phyloP scores from a whole-genome alignment of 2,888 invertebrate species.

The Macaria notata region DNA sequence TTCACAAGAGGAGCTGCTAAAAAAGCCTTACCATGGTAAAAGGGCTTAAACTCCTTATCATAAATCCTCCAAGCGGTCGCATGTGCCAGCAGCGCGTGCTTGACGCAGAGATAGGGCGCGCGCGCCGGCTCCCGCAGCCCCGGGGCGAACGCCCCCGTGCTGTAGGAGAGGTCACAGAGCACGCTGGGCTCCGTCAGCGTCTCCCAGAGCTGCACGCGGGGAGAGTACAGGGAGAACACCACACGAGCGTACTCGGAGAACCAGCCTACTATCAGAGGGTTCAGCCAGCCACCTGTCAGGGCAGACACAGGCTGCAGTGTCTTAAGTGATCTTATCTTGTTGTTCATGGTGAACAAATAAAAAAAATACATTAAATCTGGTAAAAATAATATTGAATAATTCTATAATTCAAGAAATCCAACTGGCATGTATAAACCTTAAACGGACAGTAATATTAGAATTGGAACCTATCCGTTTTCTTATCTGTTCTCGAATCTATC shows the following conservation, averaged over 20 bases:
- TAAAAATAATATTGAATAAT: too few species aligned
- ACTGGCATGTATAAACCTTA: too few species aligned
- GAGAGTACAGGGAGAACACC: constrained; percentile 79
- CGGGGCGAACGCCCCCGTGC: constrained; percentile 62
- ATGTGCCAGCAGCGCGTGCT: constrained; percentile 86
- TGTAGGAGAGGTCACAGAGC: constrained; percentile 65
- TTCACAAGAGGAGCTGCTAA: too few species aligned
- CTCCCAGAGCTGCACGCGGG: constrained; percentile 85
- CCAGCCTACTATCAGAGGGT: constrained; percentile 82
- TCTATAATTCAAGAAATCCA: too few species aligned
- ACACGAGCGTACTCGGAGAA: constrained; percentile 84
- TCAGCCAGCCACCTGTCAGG: constrained; percentile 84
- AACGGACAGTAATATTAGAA: too few species aligned
- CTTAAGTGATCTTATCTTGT: too few species aligned
- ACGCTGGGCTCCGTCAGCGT: constrained; percentile 87
- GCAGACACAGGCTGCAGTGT: too few species aligned
- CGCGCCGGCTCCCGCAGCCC: constrained; percentile 56
- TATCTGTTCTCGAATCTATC: too few species aligned
- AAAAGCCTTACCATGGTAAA: constrained; percentile 62
- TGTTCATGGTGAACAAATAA: too few species aligned
- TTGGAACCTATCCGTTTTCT: too few species aligned
- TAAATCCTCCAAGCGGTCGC: constrained; percentile 84
- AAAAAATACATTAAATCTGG: too few species aligned
- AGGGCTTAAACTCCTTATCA: constrained; percentile 75
- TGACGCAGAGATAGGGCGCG: constrained; percentile 76